A percentile compares a stretch with the other conserved stretches of the same genome.
phyloP scores from a whole-genome alignment of 2,888 invertebrate genomes.

The Habroteleia sp. region DNA sequence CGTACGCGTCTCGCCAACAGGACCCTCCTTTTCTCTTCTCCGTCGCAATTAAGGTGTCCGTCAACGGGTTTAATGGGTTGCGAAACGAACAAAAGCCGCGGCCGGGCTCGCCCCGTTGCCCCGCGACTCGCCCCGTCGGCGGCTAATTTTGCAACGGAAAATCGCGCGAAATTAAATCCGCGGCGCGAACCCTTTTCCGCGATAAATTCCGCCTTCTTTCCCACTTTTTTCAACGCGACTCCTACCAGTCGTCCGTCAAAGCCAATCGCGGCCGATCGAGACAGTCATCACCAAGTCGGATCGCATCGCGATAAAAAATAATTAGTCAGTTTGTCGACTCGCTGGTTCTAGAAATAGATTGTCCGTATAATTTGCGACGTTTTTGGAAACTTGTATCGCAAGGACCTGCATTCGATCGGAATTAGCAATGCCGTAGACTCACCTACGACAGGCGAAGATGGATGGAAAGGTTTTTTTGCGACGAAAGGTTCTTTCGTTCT shows the following conservation, averaged over 20 bases:
- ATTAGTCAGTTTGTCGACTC: slow-evolving; percentile 75
- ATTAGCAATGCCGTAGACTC: slow-evolving; percentile 39
- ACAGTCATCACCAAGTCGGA: slow-evolving; percentile 28
- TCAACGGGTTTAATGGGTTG: slow-evolving; percentile 3
- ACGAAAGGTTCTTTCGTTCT: neutral
- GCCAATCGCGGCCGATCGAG: slow-evolving; percentile 50
- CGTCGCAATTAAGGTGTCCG: slow-evolving; percentile 39
- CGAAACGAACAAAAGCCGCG: no score
- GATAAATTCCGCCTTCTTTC: slow-evolving; percentile 50
- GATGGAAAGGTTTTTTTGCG: slow-evolving; percentile 22
- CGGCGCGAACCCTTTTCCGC: slow-evolving; percentile 27
- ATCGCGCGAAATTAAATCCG: no score
- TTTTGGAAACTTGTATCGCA: slow-evolving; percentile 77
- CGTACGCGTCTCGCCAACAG: slow-evolving; percentile 41
- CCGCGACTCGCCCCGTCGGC: no score
- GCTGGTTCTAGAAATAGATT: slow-evolving; percentile 78
- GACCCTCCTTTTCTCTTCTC: slow-evolving; percentile 51
- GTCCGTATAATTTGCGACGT: slow-evolving; percentile 76
- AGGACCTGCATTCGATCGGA: slow-evolving; percentile 33
- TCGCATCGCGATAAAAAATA: slow-evolving; percentile 73
- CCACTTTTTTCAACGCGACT: slow-evolving; percentile 30
- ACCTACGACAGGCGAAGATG: slow-evolving; percentile 53
- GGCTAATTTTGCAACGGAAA: no score
- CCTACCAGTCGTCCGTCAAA: slow-evolving; percentile 28
- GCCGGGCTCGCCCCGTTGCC: neutral